Base-by-base conservation (phyloP, 2,888 invertebrate species). In the Hipparchia sbordonii region DNA sequence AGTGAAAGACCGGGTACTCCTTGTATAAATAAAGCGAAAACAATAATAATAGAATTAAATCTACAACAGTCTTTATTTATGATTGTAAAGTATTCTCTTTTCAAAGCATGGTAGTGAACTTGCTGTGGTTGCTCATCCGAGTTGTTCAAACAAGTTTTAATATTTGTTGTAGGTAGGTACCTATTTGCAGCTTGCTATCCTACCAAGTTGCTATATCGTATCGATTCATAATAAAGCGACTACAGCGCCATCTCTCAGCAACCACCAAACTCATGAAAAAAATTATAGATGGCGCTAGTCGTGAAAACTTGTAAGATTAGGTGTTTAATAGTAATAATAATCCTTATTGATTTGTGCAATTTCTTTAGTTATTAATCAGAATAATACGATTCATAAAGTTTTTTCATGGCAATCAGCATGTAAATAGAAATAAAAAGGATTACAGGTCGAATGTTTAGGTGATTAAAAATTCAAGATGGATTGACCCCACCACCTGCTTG, bases 401-500 rank as follows among this genome's bases (percentile, higher is more conserved):
- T 57, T 57, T 57, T n/a, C 12, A 51, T 12, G 12, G 4, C 12
- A 13, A 8, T 57, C 3, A 57, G 13, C 59, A 60, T 10, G 10
- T 33, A 39, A 10, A 6, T 33, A 12, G 39, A 39, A 6, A 10
- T 60, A 60, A 33, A 33, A 59, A 33, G 6, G 10, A 46, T 45
- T 46, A 8, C 5, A 3, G 46, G 6, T 10, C 33, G n/a, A 46
- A 48, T 48, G 62, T 62, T 62, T 61, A 67, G 71, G 62, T 56
- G 71, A 71, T 46, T 73, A 67, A 57, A 72, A 68, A 70, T 69
- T 59, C 13, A 59, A 46, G 52, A 62, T 33, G 2, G 52, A 71
- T 67, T 60, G 56, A 54, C 59, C 71, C 66, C 87, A 87, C 87
- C 89, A 91, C 91, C 91, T 91, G 89, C 68, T 90, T 88, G 84